A percentile compares a stretch with the other conserved stretches of the same genome.
Conservation (phyloP, 2,113 vertebrate genomes). For the Gasterosteus aculeatus region DNA sequence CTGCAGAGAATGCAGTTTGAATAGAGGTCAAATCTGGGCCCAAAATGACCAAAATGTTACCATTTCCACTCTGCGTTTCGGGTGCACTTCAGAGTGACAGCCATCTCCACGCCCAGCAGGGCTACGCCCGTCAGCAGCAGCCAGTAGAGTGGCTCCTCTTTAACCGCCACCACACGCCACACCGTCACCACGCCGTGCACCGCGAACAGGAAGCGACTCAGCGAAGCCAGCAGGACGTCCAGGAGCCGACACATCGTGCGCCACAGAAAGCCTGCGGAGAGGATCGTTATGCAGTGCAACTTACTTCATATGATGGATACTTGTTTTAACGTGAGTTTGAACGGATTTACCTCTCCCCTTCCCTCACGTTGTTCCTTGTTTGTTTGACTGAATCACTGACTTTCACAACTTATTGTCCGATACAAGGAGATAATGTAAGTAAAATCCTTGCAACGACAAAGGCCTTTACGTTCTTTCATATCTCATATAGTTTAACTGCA, state of each 20-base stretch:
- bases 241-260: constrained; percentile 64
- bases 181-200: constrained; percentile 78
- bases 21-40: neutral
- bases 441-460: constrained; percentile 5
- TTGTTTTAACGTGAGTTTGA: neutral
- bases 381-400: neutral
- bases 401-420: neutral
- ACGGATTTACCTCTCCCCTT: neutral
- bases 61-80: constrained; percentile 83
- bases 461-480: constrained; percentile 13
- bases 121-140: constrained; percentile 78
- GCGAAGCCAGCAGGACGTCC: constrained; percentile 72
- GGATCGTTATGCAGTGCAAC: neutral
- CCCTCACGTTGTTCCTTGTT: neutral
- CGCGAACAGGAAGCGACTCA: constrained; percentile 80
- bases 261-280: constrained; percentile 14
- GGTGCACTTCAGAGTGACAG: constrained; percentile 77
- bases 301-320: neutral
- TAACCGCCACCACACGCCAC: constrained; percentile 78
- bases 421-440: neutral
- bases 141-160: constrained; percentile 75
- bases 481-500: constrained; percentile 2
- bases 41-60: constrained; percentile 53
- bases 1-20: neutral
- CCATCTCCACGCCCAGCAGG: constrained; percentile 79